Conservation (phyloP, 2,888 invertebrate genomes). For the Sphecodes monilicornis region DNA sequence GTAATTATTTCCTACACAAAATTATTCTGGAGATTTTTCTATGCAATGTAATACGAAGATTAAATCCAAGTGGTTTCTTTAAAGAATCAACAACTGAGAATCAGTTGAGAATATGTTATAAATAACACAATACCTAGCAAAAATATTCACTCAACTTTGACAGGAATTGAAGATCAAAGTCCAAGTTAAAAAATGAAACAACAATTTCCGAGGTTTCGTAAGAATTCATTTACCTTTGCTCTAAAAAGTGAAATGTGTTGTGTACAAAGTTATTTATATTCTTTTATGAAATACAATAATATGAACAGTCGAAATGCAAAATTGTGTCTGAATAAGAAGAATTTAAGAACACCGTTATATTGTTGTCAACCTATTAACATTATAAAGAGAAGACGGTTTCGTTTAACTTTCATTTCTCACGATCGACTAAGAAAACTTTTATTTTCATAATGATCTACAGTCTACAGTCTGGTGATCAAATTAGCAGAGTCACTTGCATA, state of each 20-base stretch:
- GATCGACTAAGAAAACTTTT: neutral
- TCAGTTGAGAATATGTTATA: too few relatives aligned
- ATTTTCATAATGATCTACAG: neutral
- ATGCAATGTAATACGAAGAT: too few relatives aligned
- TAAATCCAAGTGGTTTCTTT: too few relatives aligned
- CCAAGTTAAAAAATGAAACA: neutral
- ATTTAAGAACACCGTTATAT: neutral
- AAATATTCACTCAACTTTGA: neutral
- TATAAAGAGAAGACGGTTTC: slow-evolving; percentile 11
- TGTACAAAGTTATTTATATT: neutral
- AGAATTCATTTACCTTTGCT: too few relatives aligned
- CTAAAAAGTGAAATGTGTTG: too few relatives aligned
- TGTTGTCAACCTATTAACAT: neutral
- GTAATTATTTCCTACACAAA: neutral
- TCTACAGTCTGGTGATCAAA: neutral
- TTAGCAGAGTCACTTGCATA: neutral
- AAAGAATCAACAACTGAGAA: too few relatives aligned
- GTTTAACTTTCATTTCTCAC: slow-evolving; percentile 21
- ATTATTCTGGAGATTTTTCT: neutral
- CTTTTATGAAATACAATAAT: neutral
- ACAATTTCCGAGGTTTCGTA: neutral
- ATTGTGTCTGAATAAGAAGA: neutral
- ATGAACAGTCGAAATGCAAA: too few relatives aligned
- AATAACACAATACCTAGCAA: too few relatives aligned
- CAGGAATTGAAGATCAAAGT: neutral